Conservation (phyloP, 2,113 vertebrate species). For the Aleadryas rufinucha region DNA sequence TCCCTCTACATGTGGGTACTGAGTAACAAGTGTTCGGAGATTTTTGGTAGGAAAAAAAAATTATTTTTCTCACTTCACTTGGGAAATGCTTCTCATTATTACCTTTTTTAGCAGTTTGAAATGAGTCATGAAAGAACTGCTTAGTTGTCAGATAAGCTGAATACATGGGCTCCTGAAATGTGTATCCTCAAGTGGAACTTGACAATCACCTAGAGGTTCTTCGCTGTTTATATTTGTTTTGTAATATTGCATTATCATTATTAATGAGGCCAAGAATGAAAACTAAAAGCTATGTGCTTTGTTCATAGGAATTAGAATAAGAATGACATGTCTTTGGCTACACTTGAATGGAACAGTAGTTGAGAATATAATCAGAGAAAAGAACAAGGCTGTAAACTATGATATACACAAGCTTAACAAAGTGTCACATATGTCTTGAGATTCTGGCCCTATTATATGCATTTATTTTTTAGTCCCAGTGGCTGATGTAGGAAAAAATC, state of each 20-base stretch:
- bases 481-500: background rate
- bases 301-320: conserved; percentile 5
- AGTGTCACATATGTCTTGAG: background rate
- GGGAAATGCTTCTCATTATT: background rate
- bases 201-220: background rate
- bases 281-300: background rate
- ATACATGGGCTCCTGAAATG: background rate
- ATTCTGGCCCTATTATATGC: background rate
- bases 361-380: background rate
- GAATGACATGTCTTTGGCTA: background rate
- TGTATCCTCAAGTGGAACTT: background rate
- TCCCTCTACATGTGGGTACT: background rate
- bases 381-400: background rate
- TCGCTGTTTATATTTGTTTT: background rate
- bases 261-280: background rate
- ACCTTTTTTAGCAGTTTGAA: background rate
- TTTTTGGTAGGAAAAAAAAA: background rate
- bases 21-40: background rate
- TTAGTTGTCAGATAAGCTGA: background rate
- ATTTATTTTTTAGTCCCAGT: background rate
- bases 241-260: background rate
- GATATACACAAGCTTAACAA: background rate
- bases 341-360: background rate
- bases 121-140: background rate
- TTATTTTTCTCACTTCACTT: background rate